phyloP scores from a whole-genome alignment of 2,888 invertebrate species.

The Nezara viridula region DNA sequence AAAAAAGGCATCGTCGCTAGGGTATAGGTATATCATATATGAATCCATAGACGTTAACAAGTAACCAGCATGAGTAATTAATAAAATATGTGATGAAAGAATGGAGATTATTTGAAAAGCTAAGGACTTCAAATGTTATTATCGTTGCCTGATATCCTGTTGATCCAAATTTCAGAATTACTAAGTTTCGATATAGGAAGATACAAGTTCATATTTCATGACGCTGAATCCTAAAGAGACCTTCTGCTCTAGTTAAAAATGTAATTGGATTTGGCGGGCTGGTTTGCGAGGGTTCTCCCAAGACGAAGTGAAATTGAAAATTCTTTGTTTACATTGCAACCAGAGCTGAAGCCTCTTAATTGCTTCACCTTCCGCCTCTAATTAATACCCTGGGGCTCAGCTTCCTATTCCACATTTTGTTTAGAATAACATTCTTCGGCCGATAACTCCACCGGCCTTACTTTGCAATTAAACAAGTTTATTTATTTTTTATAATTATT shows the following conservation, averaged over 20 bases:
- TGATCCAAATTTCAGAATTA: too few species aligned
- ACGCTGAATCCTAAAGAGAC: background rate
- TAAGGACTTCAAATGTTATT: too few species aligned
- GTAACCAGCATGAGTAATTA: too few species aligned
- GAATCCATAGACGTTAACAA: too few species aligned
- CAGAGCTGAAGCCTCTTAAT: conserved; percentile 42
- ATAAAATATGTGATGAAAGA: too few species aligned
- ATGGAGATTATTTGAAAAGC: too few species aligned
- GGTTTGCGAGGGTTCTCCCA: background rate
- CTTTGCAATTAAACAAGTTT: background rate
- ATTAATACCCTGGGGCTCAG: conserved; percentile 17
- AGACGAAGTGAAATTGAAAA: conserved; percentile 40
- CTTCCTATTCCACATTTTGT: background rate
- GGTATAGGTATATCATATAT: too few species aligned
- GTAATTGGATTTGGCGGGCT: background rate
- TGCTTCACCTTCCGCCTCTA: conserved; percentile 18
- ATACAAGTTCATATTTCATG: conserved; percentile 14
- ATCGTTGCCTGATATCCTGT: too few species aligned
- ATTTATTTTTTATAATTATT: too few species aligned
- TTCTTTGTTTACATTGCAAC: conserved; percentile 41
- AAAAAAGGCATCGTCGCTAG: too few species aligned
- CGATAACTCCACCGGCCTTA: background rate
- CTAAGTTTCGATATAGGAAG: background rate
- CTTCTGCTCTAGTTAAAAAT: background rate
- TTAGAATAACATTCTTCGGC: background rate